These are phyloP conservation scores for Eurytoma californica DNA, from an alignment of 2,888 invertebrate species.

Conservation along the genomic window DNA sequence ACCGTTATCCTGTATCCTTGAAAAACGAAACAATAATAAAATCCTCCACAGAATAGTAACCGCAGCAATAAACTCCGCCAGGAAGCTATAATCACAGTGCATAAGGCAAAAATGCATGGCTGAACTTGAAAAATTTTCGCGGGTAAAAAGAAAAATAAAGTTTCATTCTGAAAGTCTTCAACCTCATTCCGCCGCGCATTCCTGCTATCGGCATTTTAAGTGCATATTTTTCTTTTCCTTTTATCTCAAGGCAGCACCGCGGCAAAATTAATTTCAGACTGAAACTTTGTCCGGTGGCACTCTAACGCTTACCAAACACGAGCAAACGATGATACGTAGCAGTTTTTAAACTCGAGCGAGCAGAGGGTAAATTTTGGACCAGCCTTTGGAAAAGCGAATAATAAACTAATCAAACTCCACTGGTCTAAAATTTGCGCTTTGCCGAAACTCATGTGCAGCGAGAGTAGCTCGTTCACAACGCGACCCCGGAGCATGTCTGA, in stretches of 20 bases:
- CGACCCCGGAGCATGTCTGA: conserved; percentile 37
- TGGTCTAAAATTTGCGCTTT: not conserved
- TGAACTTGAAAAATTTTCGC: conserved; percentile 34
- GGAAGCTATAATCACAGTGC: conserved; percentile 41
- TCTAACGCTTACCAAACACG: not conserved
- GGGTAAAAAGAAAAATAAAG: conserved; percentile 17
- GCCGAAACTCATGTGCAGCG: not conserved
- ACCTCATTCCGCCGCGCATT: too few relatives aligned
- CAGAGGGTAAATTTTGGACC: too few relatives aligned
- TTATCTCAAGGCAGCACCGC: too few relatives aligned
- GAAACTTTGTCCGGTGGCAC: too few relatives aligned
- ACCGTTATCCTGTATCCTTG: conserved; percentile 28
- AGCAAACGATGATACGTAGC: too few relatives aligned
- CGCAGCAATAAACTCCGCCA: conserved; percentile 31
- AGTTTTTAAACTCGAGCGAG: too few relatives aligned
- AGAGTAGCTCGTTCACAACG: not conserved
- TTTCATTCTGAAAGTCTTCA: conserved; percentile 36
- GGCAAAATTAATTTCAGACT: too few relatives aligned
- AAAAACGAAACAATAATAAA: conserved; percentile 33
- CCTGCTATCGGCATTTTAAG: too few relatives aligned
- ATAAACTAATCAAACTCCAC: too few relatives aligned
- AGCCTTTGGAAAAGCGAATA: too few relatives aligned
- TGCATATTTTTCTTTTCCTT: too few relatives aligned
- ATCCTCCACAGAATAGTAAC: conserved; percentile 22
- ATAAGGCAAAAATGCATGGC: conserved; percentile 45